These are phyloP conservation scores for Pterophyllum scalare DNA, from an alignment of 2,113 vertebrate genomes.

Conservation along the genomic window DNA sequence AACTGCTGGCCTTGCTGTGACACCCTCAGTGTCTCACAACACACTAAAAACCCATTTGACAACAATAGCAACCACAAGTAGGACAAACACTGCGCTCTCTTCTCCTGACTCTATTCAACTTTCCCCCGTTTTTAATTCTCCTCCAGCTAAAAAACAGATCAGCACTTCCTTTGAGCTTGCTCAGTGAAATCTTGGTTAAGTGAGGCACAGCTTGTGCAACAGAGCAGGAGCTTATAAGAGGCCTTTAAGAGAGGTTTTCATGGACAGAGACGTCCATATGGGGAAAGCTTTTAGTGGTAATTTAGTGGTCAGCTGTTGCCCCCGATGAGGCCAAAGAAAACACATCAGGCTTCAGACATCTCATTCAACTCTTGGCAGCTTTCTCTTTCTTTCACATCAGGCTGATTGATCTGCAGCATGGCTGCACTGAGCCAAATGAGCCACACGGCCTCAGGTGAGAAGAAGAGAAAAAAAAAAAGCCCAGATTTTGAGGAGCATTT, in stretches of 20 bases:
- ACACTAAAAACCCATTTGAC: conserved; percentile 42
- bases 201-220: background rate
- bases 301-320: conserved; percentile 52
- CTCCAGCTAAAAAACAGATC: background rate
- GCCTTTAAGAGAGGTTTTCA: conserved; percentile 19
- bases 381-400: conserved; percentile 43
- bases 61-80: conserved; percentile 33
- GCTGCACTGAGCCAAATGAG: background rate
- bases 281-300: conserved; percentile 36
- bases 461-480: background rate
- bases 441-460: conserved; percentile 30
- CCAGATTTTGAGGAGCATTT: background rate
- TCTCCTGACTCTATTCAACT: background rate
- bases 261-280: conserved; percentile 25
- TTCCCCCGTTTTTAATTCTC: background rate
- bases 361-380: conserved; percentile 36
- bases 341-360: conserved; percentile 38
- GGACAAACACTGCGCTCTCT: background rate
- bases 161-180: background rate
- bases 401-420: conserved; percentile 26
- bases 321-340: conserved; percentile 56
- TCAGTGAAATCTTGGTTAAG: background rate
- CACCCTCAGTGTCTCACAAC: conserved; percentile 23
- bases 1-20: conserved; percentile 59
- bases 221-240: conserved; percentile 1